Conservation (phyloP, 2,888 invertebrate species). For the Ormyrus pomaceus region DNA sequence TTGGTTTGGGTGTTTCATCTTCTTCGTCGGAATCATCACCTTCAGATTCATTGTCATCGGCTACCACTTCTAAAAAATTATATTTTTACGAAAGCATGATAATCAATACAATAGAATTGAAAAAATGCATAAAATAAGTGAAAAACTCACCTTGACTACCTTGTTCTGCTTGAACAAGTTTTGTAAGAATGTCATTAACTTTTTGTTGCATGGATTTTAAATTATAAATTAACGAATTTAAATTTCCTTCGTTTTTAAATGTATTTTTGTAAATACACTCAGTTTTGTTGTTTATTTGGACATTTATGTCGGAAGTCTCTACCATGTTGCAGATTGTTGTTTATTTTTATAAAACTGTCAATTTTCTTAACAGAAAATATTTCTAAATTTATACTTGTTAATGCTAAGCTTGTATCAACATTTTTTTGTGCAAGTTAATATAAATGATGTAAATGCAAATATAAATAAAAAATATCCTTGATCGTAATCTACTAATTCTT, state of each 20-base stretch:
- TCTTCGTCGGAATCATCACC: constrained; percentile 60
- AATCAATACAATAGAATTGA: background rate
- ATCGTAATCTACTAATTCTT: too few species aligned
- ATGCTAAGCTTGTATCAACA: too few species aligned
- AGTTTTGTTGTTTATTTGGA: constrained; percentile 58
- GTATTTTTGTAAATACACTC: constrained; percentile 58
- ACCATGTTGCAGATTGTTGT: constrained; percentile 30
- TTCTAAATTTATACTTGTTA: too few species aligned
- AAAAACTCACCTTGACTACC: constrained; percentile 40
- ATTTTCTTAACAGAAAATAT: too few species aligned
- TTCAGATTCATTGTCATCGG: constrained; percentile 59
- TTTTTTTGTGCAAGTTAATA: too few species aligned
- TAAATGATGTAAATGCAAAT: too few species aligned
- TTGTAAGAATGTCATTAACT: constrained; percentile 68
- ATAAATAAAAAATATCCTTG: too few species aligned
- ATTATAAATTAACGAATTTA: constrained; percentile 61
- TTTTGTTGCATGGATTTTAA: constrained; percentile 64
- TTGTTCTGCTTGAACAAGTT: constrained; percentile 61
- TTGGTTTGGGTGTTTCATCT: constrained; percentile 62
- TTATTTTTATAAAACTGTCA: too few species aligned
- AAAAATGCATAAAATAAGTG: background rate
- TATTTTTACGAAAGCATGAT: background rate
- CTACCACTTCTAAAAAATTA: constrained; percentile 13
- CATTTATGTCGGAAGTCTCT: constrained; percentile 39
- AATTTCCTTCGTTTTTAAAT: constrained; percentile 53